Evolutionary conservation across 2,888 invertebrate genomes (phyloP), one percentile per base, ranked within the genome.

Genomic region (Erynnis tages): DNA sequence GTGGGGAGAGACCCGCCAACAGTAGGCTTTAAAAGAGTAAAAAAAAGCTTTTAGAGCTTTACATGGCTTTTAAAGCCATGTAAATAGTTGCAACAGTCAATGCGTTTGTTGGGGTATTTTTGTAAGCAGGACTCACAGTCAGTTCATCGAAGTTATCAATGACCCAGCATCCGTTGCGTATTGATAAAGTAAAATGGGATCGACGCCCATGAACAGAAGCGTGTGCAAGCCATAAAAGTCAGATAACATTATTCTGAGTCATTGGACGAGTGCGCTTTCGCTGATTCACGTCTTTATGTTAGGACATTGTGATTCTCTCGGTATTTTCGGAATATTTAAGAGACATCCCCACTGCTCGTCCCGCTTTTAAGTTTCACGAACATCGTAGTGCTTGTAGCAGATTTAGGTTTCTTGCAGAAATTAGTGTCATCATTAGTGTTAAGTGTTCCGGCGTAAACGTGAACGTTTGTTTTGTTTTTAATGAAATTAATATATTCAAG

Each of bases 261-360:
- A 66, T 65, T 62, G 69, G 65, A 57, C 58, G 71, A 60, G 59
- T 58, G 65, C 73, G 77, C 74, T 81, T 79, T 75, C 70, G 69
- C 64, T 69, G 82, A 85, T 73, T 82, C 85, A 82, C 73, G 67
- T 75, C 72, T 75, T 73, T 74, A 74, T 77, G 71, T 73, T 70
- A 58, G 66, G 66, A 67, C 68, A 69, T 66, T 67, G 73, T 73
- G 66, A 64, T 67, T 65, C 63, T 69, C 60, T 55, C 48, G 55
- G 65, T 62, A 57, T 73, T 76, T 77, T 73, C 65, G 77, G 66
- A 71, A 66, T 59, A 63, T 73, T 73, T 67, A 35, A 14, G 10
- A 35, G 17, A 35, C 32, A 10, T 35, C 3, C 17, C 10, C 4
- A n/a, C n/a, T n/a, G 1, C 3, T 37, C 19, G 37, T 37, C 21